Evolutionary conservation across 2,113 vertebrate genomes (phyloP).

Genomic region (Egretta garzetta): DNA sequence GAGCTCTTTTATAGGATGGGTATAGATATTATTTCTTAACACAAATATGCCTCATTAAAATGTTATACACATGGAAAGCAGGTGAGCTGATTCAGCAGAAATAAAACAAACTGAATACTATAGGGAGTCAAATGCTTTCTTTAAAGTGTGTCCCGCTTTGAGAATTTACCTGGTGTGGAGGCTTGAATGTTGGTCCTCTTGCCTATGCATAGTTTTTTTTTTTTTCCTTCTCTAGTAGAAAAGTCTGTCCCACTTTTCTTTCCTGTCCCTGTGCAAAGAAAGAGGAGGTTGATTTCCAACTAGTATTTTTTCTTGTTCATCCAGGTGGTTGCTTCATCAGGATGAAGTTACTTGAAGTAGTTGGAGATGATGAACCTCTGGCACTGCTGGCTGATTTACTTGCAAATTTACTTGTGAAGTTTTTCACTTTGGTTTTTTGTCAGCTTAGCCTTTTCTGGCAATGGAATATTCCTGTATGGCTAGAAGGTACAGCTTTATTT

Average conservation of each 20-base stretch:
- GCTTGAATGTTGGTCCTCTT: not conserved
- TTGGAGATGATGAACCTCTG: not conserved
- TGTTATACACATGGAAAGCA: not conserved
- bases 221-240: not conserved
- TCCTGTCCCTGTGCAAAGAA: not conserved
- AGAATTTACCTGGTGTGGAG: not conserved
- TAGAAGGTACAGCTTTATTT: not conserved
- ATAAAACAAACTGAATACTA: not conserved
- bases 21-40: not conserved
- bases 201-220: not conserved
- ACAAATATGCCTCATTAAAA: not conserved
- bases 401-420: not conserved
- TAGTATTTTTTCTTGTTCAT: not conserved
- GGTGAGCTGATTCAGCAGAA: not conserved
- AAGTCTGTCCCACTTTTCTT: not conserved
- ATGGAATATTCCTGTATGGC: not conserved
- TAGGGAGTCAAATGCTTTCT: not conserved
- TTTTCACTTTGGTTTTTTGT: not conserved
- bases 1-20: rapidly evolving
- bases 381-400: not conserved
- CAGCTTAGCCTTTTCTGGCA: not conserved
- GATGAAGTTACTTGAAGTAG: not conserved
- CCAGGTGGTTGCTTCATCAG: not conserved
- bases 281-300: not conserved
- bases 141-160: not conserved